Conservation (phyloP, 2,797 vertebrate species). For the Urosaurus nigricauda region DNA sequence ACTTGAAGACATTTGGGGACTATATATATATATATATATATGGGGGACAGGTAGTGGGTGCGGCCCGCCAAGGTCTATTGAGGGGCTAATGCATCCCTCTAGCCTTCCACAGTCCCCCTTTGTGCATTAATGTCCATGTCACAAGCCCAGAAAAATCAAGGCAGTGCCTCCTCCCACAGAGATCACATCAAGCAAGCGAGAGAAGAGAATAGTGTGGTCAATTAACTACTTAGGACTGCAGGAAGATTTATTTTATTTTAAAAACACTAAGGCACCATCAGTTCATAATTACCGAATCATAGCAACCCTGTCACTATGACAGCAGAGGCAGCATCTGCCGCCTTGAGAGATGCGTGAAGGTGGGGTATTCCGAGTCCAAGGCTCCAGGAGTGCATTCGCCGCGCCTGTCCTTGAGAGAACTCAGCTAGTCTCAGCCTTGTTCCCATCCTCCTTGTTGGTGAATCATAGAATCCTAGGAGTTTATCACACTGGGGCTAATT, state of each 20-base stretch:
- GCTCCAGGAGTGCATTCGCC: not conserved
- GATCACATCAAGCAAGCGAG: not conserved
- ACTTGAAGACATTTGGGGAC: too few species aligned
- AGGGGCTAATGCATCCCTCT: too few species aligned
- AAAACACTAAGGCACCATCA: not conserved
- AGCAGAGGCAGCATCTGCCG: not conserved
- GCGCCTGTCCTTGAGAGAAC: not conserved
- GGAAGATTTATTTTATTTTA: not conserved
- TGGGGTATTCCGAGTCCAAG: not conserved
- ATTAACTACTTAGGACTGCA: not conserved
- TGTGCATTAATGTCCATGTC: too few species aligned
- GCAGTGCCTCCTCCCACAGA: not conserved
- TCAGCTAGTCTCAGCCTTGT: not conserved
- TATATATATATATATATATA: too few species aligned
- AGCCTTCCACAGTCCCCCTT: too few species aligned
- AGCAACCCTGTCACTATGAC: not conserved
- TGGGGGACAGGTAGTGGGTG: too few species aligned
- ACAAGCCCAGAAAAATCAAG: not conserved
- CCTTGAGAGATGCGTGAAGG: not conserved
- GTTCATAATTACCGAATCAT: slow-evolving; percentile 6
- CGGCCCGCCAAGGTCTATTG: too few species aligned
- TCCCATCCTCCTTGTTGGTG: not conserved
- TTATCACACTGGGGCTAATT: too few species aligned
- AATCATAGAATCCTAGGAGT: too few species aligned
- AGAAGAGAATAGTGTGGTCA: not conserved